Percentiles rank a stretch among this genome's conserved stretches.
Conservation (phyloP, 2,797 vertebrate species). For the Tapirus indicus region DNA sequence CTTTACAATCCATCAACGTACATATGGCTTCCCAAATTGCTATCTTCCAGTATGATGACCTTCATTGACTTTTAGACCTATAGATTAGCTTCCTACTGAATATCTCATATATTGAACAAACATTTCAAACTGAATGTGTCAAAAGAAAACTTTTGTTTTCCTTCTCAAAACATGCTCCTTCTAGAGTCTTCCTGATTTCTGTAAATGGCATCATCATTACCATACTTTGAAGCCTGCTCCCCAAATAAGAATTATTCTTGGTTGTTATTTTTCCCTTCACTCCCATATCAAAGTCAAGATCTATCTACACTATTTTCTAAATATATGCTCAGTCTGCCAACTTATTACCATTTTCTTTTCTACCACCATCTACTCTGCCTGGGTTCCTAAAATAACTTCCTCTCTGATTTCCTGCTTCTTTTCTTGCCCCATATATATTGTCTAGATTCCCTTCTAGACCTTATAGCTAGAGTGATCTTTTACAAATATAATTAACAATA, state of each 20-base stretch:
- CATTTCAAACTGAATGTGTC: neutral
- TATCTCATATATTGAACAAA: neutral
- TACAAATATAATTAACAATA: neutral
- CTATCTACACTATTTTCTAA: neutral
- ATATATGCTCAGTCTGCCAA: neutral
- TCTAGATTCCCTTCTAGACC: neutral
- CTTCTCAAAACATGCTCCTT: neutral
- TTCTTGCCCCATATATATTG: neutral
- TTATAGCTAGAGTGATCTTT: neutral
- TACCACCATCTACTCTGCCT: neutral
- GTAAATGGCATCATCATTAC: neutral
- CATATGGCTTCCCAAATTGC: neutral
- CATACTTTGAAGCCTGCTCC: neutral
- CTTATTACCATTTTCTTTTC: neutral
- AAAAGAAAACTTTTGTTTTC: neutral
- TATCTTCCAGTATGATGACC: neutral
- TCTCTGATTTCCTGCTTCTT: neutral
- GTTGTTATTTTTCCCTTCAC: neutral
- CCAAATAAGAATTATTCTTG: neutral
- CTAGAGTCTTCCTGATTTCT: too few relatives aligned
- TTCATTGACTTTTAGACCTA: neutral
- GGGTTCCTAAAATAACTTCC: neutral
- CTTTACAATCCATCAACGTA: neutral
- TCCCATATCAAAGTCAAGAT: neutral
- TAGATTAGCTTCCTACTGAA: neutral